A percentile compares a stretch with the other conserved stretches of the same genome.
These are phyloP conservation scores for Monodelphis domestica DNA, from an alignment of 2,797 vertebrate species.

Conservation along the genomic window DNA sequence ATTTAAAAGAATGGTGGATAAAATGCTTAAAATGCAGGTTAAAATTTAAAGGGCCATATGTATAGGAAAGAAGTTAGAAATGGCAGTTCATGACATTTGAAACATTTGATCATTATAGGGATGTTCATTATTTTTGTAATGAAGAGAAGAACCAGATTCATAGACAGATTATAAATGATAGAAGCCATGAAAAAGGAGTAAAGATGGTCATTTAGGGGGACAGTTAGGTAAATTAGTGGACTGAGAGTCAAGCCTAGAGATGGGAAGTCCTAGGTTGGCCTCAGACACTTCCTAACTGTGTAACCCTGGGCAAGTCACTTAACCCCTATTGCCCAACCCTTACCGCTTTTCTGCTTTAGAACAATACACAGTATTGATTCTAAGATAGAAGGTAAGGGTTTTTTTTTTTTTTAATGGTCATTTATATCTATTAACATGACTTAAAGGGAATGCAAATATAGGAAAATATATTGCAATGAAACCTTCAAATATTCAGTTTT, in stretches of 20 bases:
- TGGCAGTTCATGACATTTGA: not conserved
- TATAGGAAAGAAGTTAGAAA: not conserved
- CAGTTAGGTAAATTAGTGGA: no score
- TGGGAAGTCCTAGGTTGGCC: no score
- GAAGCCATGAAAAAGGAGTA: not conserved
- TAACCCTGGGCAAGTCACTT: no score
- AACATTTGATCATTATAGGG: not conserved
- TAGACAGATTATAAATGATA: not conserved
- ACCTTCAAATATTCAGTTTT: not conserved
- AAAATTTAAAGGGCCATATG: not conserved
- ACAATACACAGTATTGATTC: no score
- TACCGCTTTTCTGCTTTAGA: no score
- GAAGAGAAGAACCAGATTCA: not conserved
- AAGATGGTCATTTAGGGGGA: not conserved
- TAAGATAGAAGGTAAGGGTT: no score
- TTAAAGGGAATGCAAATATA: not conserved
- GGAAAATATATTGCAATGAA: not conserved
- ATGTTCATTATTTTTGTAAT: not conserved
- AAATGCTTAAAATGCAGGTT: not conserved
- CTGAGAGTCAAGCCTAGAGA: no score
- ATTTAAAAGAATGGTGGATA: not conserved
- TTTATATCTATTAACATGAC: not conserved
- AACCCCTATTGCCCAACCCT: no score
- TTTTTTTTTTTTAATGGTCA: no score
- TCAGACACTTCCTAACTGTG: no score